phyloP scores from a whole-genome alignment of 2,113 vertebrate genomes.

The Urocolius indicus region DNA sequence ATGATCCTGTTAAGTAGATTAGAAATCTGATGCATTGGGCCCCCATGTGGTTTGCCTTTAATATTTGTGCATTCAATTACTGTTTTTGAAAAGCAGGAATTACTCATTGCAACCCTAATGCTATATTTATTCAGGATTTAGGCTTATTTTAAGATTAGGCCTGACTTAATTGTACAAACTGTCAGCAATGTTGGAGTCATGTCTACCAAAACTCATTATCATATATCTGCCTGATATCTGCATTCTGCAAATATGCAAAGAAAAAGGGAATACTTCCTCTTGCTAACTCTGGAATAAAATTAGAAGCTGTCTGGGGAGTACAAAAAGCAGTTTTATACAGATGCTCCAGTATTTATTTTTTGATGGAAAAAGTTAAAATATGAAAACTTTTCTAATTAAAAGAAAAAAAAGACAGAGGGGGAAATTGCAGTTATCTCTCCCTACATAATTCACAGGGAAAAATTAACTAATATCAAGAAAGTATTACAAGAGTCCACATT shows the following conservation, averaged over 20 bases:
- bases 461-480: background rate
- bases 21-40: conserved; percentile 58
- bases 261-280: background rate
- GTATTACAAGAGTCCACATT: background rate
- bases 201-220: conserved; percentile 23
- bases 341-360: background rate
- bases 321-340: background rate
- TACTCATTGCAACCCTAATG: conserved; percentile 56
- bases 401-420: background rate
- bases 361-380: background rate
- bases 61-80: conserved; percentile 59
- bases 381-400: background rate
- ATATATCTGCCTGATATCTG: background rate
- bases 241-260: background rate
- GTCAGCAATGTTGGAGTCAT: conserved; percentile 25
- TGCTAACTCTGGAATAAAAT: background rate
- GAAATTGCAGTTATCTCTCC: background rate
- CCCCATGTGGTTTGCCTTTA: conserved; percentile 45
- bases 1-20: conserved; percentile 76
- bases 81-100: conserved; percentile 66
- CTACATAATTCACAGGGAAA: background rate
- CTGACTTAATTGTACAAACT: conserved; percentile 69
- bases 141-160: conserved; percentile 72
- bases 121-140: conserved; percentile 73
- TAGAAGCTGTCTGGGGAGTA: background rate